phyloP scores from a whole-genome alignment of 2,888 invertebrate species.

The Silvanus unidentatus region DNA sequence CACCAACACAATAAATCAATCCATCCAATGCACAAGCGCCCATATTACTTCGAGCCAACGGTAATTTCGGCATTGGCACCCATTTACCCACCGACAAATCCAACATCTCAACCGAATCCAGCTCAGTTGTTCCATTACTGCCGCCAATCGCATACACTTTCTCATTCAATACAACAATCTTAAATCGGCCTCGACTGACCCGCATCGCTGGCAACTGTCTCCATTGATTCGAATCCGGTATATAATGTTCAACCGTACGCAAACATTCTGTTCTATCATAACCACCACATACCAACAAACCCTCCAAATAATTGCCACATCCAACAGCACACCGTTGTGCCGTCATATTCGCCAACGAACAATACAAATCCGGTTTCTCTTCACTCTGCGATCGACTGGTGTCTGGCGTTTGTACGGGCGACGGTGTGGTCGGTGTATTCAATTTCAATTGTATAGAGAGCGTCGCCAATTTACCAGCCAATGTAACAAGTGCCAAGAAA shows the following conservation, averaged over 20 bases:
- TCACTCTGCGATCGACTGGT: constrained; percentile 43
- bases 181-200: constrained; percentile 71
- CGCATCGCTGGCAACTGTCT: constrained; percentile 62
- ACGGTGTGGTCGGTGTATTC: constrained; percentile 45
- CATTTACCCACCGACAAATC: constrained; percentile 48
- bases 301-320: constrained; percentile 62
- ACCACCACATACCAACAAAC: constrained; percentile 73
- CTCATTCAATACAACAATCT: constrained; percentile 62
- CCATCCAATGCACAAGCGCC: constrained; percentile 61
- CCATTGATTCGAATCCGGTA: constrained; percentile 67
- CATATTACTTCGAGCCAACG: constrained; percentile 62
- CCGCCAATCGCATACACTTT: constrained; percentile 76
- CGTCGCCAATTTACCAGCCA: constrained; percentile 57
- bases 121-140: constrained; percentile 75
- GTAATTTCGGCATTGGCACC: constrained; percentile 49
- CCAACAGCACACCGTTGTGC: constrained; percentile 71
- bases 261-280: constrained; percentile 83
- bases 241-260: constrained; percentile 68
- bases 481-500: constrained; percentile 58
- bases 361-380: constrained; percentile 54
- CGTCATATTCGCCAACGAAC: constrained; percentile 56
- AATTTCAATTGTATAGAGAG: constrained; percentile 55
- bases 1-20: constrained; percentile 71
- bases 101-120: constrained; percentile 64
- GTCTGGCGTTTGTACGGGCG: constrained; percentile 43